A percentile compares a stretch with the other conserved stretches of the same genome.
phyloP scores from a whole-genome alignment of 2,888 invertebrate species.

The Sinodicranocentrus sp. region DNA sequence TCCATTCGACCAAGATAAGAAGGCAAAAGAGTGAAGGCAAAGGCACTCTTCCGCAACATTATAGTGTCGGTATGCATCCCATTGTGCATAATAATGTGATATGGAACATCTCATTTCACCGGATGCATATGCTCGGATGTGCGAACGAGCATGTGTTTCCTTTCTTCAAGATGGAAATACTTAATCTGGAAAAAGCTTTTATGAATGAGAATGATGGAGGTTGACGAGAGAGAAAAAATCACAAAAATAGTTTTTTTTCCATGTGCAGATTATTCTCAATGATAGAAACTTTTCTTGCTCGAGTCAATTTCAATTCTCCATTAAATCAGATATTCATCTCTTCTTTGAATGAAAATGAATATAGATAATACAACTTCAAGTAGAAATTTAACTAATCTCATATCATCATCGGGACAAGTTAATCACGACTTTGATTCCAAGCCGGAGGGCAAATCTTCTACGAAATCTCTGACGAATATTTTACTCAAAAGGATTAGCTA shows the following conservation, averaged over 20 bases:
- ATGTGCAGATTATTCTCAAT: too few relatives aligned
- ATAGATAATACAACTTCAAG: background rate
- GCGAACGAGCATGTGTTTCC: too few relatives aligned
- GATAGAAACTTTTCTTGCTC: too few relatives aligned
- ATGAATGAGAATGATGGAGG: background rate
- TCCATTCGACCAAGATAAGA: constrained; percentile 4
- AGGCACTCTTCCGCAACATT: constrained; percentile 9
- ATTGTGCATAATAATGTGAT: background rate
- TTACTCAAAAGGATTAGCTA: too few relatives aligned
- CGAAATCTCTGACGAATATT: background rate
- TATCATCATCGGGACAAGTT: constrained; percentile 33
- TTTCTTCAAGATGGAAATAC: too few relatives aligned
- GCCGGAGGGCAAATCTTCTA: constrained; percentile 12
- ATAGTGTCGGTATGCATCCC: background rate
- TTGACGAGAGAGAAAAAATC: too few relatives aligned
- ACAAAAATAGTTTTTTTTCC: too few relatives aligned
- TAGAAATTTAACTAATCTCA: background rate
- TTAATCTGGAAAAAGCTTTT: background rate
- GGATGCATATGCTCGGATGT: constrained; percentile 26
- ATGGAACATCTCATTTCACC: constrained; percentile 11
- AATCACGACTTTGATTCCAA: constrained; percentile 28
- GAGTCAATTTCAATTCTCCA: too few relatives aligned
- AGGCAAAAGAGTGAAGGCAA: background rate
- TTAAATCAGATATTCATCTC: too few relatives aligned
- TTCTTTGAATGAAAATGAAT: background rate